These are phyloP conservation scores for Piscicola geometra DNA, from an alignment of 2,888 invertebrate genomes.

Conservation along the genomic window DNA sequence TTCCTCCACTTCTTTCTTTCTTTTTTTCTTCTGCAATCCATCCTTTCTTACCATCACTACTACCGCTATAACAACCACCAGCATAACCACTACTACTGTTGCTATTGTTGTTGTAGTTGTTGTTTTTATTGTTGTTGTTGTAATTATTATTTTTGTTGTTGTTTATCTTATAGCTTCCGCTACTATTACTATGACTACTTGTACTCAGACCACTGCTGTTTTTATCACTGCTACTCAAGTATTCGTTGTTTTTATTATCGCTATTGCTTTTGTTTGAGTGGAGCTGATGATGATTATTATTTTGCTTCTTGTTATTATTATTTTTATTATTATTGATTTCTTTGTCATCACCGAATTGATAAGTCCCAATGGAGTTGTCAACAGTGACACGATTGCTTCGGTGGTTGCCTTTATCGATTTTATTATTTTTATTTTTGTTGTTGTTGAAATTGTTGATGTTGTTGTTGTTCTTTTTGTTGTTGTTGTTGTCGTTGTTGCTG, in stretches of 20 bases:
- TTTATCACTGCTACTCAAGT: background rate
- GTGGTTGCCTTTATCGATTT: background rate
- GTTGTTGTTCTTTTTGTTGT: background rate
- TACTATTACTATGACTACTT: background rate
- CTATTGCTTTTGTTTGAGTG: background rate
- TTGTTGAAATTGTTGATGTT: background rate
- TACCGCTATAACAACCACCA: background rate
- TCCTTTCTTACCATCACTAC: no score
- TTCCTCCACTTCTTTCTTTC: background rate
- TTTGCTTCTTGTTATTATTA: slow-evolving; percentile 14
- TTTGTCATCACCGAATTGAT: background rate
- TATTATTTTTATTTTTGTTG: slow-evolving; percentile 14
- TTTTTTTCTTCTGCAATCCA: no score
- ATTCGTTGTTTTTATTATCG: background rate
- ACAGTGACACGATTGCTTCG: background rate
- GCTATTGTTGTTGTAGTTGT: background rate
- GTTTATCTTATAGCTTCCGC: background rate
- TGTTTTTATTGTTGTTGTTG: background rate
- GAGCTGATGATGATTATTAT: background rate
- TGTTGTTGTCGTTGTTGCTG: background rate
- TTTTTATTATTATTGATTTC: background rate
- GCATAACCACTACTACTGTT: background rate
- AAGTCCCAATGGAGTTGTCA: background rate
- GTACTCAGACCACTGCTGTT: background rate
- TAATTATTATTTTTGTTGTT: background rate